phyloP scores from a whole-genome alignment of 2,113 vertebrate species.

The Ginglymostoma cirratum region DNA sequence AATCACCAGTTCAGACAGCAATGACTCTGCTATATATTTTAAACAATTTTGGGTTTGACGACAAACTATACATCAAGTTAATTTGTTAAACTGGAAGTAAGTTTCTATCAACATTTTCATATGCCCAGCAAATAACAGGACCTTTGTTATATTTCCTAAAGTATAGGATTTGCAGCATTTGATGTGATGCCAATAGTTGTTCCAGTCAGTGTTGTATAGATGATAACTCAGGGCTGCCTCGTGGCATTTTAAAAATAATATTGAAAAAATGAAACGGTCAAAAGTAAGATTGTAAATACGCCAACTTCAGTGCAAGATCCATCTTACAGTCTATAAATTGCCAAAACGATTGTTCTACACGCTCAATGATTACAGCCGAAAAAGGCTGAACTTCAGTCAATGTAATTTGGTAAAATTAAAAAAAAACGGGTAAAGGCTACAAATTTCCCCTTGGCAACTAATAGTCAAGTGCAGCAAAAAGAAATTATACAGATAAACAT shows the following conservation, averaged over 20 bases:
- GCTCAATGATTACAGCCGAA: slow-evolving; percentile 10
- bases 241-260: not conserved
- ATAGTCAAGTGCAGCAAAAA: not conserved
- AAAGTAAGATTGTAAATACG: not conserved
- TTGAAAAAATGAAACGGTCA: not conserved
- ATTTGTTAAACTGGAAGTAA: not conserved
- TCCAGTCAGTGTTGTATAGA: not conserved
- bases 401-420: not conserved
- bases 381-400: not conserved
- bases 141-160: not conserved
- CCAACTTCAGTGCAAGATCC: not conserved
- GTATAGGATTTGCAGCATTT: not conserved
- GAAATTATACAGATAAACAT: slow-evolving; percentile 13
- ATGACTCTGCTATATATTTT: not conserved
- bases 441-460: not conserved
- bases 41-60: not conserved
- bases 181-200: not conserved
- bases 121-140: not conserved
- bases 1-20: not conserved
- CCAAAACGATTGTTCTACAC: not conserved
- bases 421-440: not conserved
- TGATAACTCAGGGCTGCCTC: not conserved
- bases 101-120: not conserved
- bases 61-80: not conserved
- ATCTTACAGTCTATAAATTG: not conserved